Conservation (phyloP, 2,797 vertebrate genomes). For the Mus minutoides region DNA sequence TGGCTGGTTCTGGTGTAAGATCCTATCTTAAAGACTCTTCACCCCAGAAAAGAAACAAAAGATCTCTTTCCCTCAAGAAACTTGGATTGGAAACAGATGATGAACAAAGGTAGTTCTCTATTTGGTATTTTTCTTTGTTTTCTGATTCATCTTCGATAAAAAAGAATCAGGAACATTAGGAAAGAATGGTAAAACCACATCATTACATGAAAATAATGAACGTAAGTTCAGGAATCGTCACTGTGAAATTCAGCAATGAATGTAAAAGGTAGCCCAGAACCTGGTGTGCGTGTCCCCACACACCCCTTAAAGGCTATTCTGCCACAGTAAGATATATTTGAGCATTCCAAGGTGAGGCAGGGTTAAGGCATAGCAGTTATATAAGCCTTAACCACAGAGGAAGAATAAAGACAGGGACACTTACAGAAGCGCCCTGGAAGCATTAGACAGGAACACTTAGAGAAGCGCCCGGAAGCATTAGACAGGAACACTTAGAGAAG, state of each 20-base stretch:
- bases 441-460: not conserved
- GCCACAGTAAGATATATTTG: not conserved
- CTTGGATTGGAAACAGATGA: slow-evolving; percentile 47
- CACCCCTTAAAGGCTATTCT: not conserved
- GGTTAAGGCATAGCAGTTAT: not conserved
- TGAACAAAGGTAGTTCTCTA: slow-evolving; percentile 1
- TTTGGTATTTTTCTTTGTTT: slow-evolving; percentile 56
- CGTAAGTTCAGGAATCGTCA: not conserved
- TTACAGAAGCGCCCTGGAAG: not conserved
- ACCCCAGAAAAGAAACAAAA: not conserved
- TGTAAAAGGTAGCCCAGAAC: not conserved
- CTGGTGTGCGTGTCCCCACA: not conserved
- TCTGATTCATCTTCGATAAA: not conserved
- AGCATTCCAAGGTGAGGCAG: slow-evolving; percentile 40
- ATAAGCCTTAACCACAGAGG: not conserved
- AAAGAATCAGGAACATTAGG: slow-evolving; percentile 23
- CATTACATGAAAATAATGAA: slow-evolving; percentile 20
- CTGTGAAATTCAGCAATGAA: not conserved
- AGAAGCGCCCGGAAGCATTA: not conserved
- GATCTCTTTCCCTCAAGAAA: slow-evolving; percentile 21
- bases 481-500: not conserved
- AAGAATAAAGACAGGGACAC: not conserved
- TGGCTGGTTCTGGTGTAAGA: not conserved
- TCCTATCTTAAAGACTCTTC: not conserved
- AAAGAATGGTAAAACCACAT: slow-evolving; percentile 13